Conservation (phyloP, 2,888 invertebrate genomes). For the Melanargia galathea region DNA sequence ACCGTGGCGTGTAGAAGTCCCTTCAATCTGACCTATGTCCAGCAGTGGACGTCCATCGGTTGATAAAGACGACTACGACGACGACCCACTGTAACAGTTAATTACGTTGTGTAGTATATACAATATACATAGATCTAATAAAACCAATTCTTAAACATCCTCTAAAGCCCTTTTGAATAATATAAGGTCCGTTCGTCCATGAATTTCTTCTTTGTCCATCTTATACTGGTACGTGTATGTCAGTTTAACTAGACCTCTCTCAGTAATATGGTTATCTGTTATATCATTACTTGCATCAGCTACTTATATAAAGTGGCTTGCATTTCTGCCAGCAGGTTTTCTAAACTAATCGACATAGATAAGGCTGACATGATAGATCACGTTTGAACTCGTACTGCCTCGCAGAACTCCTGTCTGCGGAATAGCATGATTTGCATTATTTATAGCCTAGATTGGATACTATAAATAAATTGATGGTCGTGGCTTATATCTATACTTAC, state of each 20-base stretch:
- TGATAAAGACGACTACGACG: too few species aligned
- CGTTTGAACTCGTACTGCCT: constrained; percentile 12
- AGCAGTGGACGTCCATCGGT: too few species aligned
- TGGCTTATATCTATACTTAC: too few species aligned
- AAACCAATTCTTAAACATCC: background rate
- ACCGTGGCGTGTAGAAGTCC: too few species aligned
- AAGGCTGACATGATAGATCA: constrained; percentile 24
- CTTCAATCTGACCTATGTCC: too few species aligned
- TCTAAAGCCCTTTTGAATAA: background rate
- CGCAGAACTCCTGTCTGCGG: constrained; percentile 19
- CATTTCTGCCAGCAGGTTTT: constrained; percentile 22
- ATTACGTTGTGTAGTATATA: too few species aligned
- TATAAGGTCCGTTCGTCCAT: background rate
- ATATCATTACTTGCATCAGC: constrained; percentile 10
- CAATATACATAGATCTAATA: too few species aligned
- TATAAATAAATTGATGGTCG: background rate
- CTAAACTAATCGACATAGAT: constrained; percentile 28
- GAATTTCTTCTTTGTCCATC: background rate
- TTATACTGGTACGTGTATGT: too few species aligned
- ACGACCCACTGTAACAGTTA: too few species aligned
- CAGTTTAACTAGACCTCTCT: constrained; percentile 5
- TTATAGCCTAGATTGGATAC: constrained; percentile 22
- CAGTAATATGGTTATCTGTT: constrained; percentile 9
- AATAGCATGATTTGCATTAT: constrained; percentile 23
- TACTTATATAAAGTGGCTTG: constrained; percentile 10